These are phyloP conservation scores for Heterotis niloticus DNA, from an alignment of 2,113 vertebrate species.

Conservation along the genomic window DNA sequence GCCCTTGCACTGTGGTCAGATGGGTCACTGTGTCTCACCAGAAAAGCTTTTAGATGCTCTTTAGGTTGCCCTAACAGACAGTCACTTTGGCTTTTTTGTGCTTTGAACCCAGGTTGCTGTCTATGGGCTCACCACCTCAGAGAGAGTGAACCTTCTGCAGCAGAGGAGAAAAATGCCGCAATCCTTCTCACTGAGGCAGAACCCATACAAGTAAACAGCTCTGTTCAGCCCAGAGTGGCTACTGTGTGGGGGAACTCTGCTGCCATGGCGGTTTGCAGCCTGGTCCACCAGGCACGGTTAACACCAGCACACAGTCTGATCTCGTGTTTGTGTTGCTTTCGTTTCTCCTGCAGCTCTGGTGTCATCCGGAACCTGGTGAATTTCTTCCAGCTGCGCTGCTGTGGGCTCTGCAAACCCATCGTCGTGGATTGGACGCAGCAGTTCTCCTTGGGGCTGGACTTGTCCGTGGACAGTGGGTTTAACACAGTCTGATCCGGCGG, in stretches of 20 bases:
- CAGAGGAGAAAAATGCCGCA: conserved; percentile 72
- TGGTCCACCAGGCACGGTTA: too few relatives aligned
- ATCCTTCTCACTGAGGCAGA: conserved; percentile 74
- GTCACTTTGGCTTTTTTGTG: not conserved
- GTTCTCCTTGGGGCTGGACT: conserved; percentile 61
- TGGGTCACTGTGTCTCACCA: too few relatives aligned
- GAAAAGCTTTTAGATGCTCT: not conserved
- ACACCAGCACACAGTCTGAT: too few relatives aligned
- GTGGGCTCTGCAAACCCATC: conserved; percentile 77
- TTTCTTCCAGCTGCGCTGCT: conserved; percentile 87
- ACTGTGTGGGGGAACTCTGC: too few relatives aligned
- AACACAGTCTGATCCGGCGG: conserved; percentile 70
- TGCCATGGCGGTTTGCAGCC: too few relatives aligned
- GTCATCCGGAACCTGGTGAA: conserved; percentile 81
- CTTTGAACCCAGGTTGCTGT: conserved; percentile 71
- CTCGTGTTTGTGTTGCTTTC: not conserved
- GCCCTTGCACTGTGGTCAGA: too few relatives aligned
- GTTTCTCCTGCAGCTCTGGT: conserved; percentile 68
- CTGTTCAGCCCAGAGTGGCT: too few relatives aligned
- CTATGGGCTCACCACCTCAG: conserved; percentile 84
- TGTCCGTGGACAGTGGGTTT: conserved; percentile 60
- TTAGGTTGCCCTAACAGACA: not conserved
- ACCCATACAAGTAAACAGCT: conserved; percentile 84
- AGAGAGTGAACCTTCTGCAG: conserved; percentile 69
- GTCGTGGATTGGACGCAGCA: conserved; percentile 86